Evolutionary conservation across 2,797 vertebrate species (phyloP), one percentile per base, ranked within the genome.

Genomic region (Cyclura pinguis): DNA sequence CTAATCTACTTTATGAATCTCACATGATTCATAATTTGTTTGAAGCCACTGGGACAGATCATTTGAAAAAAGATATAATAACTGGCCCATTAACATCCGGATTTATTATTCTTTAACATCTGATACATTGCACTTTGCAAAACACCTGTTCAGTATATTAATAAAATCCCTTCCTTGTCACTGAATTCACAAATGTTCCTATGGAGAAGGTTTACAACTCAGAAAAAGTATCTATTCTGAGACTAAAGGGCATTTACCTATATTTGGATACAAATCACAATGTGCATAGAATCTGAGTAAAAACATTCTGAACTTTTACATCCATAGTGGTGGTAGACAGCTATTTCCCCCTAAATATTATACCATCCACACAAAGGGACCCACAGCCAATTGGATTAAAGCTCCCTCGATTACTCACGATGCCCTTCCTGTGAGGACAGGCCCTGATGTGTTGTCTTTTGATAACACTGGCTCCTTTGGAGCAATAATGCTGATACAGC

Each of bases 401-500:
- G 96, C 73, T 0, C 90, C 91, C 91, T 88, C 92, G 96, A 97
- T 97, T 97, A 96, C 94, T 96, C 96, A 95, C 89, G 95, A 96
- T 96, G 96, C 96, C 95, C 95, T 98, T 98, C 97, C 97, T 97
- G 93, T 96, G 95, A 96, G 92, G 96, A 97, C 95, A 94, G 96
- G 94, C 95, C 93, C 95, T 96, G 96, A 97, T 94, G 93, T 97
- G 96, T 96, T 98, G 97, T 97, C 97, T 96, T 97, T 95, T 96
- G 97, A 98, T 98, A 98, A 96, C 94, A 91, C 93, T 96, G 97
- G 97, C 96, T 98, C 96, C 98, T 96, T 94, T 97, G 91, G 94
- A 98, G 97, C 96, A 98, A 97, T 96, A 98, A 95, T 95, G 95
- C 97, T 97, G 96, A 95, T 91, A 97, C 95, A 96, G 95, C 95